These are phyloP conservation scores for Phengaris alcon DNA, from an alignment of 2,888 invertebrate species.

Conservation along the genomic window DNA sequence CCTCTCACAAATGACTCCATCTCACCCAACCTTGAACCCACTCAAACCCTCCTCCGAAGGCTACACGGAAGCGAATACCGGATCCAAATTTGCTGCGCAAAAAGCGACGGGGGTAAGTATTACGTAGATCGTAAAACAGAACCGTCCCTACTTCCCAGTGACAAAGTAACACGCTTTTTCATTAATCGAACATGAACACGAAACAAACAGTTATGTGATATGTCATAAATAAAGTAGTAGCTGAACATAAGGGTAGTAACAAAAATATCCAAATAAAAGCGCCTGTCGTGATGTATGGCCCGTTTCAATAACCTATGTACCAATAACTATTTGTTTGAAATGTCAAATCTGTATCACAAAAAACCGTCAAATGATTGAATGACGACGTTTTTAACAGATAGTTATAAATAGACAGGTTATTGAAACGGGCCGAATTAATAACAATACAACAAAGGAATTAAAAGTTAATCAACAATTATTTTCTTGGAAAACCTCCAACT, in stretches of 20 bases:
- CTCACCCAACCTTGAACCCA: constrained; percentile 48
- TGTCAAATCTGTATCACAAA: no score
- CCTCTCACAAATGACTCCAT: constrained; percentile 35
- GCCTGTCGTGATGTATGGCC: no score
- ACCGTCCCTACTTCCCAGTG: background rate
- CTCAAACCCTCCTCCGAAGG: constrained; percentile 37
- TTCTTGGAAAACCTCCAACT: constrained; percentile 26
- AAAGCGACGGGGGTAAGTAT: background rate
- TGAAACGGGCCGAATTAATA: background rate
- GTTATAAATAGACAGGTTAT: no score
- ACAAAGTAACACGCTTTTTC: constrained; percentile 1
- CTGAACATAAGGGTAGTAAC: background rate
- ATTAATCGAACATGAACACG: background rate
- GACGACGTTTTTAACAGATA: no score
- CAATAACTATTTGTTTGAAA: no score
- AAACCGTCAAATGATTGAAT: no score
- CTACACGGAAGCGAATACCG: constrained; percentile 41
- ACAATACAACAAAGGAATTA: constrained; percentile 22
- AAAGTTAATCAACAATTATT: constrained; percentile 18
- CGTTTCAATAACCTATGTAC: no score
- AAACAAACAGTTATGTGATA: background rate
- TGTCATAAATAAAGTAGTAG: background rate
- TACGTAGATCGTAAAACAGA: constrained; percentile 4
- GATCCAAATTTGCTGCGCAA: constrained; percentile 20
- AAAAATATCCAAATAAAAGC: no score